These are phyloP conservation scores for Rhagium mordax DNA, from an alignment of 2,888 invertebrate species.

Conservation along the genomic window DNA sequence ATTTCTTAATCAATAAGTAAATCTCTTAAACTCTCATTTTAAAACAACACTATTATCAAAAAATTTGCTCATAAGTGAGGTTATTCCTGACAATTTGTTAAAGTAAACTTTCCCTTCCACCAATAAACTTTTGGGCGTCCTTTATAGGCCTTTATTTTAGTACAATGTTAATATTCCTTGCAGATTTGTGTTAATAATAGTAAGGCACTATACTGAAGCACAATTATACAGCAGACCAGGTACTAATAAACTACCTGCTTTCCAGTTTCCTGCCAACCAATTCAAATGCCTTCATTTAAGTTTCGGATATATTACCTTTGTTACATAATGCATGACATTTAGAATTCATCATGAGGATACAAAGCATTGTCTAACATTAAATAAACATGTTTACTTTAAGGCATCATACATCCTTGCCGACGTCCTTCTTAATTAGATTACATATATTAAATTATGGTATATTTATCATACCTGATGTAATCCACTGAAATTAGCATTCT, in stretches of 20 bases:
- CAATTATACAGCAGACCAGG: slow-evolving; percentile 8
- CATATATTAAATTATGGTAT: background rate
- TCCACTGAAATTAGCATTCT: background rate
- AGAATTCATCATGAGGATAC: slow-evolving; percentile 20
- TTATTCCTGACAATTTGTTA: too few species aligned
- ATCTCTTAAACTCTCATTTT: too few species aligned
- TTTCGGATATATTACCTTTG: slow-evolving; percentile 27
- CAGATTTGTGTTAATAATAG: background rate
- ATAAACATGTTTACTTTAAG: slow-evolving; percentile 19
- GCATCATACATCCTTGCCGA: background rate
- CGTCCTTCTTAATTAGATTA: slow-evolving; percentile 11
- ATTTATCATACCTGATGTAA: background rate
- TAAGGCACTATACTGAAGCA: background rate
- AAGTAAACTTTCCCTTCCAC: too few species aligned
- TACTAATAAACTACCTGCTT: slow-evolving; percentile 18
- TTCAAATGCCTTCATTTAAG: slow-evolving; percentile 19
- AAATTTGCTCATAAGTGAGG: too few species aligned
- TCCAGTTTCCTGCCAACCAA: background rate
- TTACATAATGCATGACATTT: slow-evolving; percentile 28
- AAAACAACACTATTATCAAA: too few species aligned
- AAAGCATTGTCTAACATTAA: slow-evolving; percentile 17
- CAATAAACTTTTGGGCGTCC: too few species aligned
- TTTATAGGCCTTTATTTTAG: background rate
- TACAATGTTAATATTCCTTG: background rate
- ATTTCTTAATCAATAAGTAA: too few species aligned